phyloP scores from a whole-genome alignment of 2,113 vertebrate species.

The Scopus umbretta region DNA sequence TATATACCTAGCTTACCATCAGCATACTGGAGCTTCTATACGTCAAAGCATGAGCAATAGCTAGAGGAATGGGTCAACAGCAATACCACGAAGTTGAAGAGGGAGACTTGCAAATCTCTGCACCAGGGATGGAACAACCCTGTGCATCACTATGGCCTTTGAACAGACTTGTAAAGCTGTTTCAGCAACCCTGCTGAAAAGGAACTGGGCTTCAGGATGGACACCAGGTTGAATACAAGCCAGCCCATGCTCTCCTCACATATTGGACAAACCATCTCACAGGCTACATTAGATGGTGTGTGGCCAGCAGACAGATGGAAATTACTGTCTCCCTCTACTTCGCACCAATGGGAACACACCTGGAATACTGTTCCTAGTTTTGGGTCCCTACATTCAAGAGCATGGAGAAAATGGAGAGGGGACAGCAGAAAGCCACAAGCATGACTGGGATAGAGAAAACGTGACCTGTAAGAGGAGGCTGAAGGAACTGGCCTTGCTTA shows the following conservation, averaged over 20 bases:
- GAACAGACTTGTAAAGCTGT: background rate
- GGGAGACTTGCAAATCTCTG: background rate
- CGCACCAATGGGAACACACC: background rate
- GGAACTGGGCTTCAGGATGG: background rate
- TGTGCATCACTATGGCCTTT: background rate
- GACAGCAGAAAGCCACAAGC: background rate
- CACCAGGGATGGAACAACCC: background rate
- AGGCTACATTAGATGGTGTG: background rate
- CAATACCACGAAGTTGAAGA: background rate
- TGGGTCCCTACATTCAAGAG: background rate
- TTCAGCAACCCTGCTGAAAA: background rate
- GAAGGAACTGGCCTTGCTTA: background rate
- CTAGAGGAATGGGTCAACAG: background rate
- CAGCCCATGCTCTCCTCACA: background rate
- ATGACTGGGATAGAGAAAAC: background rate
- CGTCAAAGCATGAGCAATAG: background rate
- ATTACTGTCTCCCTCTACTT: background rate
- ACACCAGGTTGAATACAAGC: background rate
- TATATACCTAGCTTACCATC: background rate
- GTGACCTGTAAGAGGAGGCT: background rate
- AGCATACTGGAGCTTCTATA: background rate
- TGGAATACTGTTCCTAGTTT: background rate
- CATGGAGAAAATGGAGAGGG: background rate
- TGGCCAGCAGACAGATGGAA: background rate
- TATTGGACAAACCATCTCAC: background rate